Conservation (phyloP, 2,113 vertebrate genomes). For the Zingel zingel region DNA sequence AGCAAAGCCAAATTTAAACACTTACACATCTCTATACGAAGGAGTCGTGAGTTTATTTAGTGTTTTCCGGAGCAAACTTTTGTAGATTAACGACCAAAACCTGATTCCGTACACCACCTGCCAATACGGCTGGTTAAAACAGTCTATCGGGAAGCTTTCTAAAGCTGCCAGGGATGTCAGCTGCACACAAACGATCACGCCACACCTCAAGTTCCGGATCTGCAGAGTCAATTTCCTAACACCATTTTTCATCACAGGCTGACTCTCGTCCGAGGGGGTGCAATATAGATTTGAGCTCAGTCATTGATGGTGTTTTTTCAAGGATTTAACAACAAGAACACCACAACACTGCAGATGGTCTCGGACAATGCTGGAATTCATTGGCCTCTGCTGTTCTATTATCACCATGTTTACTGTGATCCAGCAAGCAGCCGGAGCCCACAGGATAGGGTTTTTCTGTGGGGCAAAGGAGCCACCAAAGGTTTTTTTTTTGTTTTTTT, state of each 20-base stretch:
- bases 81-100: conserved; percentile 3
- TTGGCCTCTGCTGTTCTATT: background rate
- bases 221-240: background rate
- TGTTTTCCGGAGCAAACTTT: background rate
- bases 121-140: background rate
- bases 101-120: background rate
- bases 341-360: conserved; percentile 30
- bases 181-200: background rate
- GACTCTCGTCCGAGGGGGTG: too few species aligned
- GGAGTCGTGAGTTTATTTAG: background rate
- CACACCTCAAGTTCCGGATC: background rate
- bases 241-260: background rate
- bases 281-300: background rate
- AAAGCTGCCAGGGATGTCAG: background rate
- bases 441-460: background rate
- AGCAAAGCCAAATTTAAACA: background rate
- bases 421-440: background rate
- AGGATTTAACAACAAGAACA: background rate
- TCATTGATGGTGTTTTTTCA: background rate
- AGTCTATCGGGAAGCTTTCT: background rate
- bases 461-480: conserved; percentile 2
- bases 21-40: background rate
- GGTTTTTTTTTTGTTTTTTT: background rate
- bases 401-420: conserved; percentile 13
- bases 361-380: conserved; percentile 14